phyloP scores from a whole-genome alignment of 2,113 vertebrate genomes.

The Recurvirostra avosetta region DNA sequence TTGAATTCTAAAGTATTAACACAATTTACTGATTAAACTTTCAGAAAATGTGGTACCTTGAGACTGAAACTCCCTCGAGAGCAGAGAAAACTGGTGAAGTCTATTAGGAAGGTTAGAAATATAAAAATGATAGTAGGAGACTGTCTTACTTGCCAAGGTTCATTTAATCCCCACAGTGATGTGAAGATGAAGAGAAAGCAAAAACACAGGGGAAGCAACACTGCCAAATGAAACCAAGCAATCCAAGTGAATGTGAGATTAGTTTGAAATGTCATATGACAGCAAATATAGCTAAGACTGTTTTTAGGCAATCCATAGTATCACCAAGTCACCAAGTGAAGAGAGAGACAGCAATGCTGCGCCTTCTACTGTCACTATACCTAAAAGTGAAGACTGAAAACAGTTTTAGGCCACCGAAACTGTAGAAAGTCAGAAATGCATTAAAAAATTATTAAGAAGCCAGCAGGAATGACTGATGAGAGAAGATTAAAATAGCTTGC shows the following conservation, averaged over 20 bases:
- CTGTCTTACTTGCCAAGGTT: not conserved
- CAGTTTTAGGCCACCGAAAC: not conserved
- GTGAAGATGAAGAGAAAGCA: not conserved
- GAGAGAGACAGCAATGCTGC: not conserved
- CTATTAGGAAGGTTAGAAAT: not conserved
- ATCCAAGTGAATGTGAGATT: not conserved
- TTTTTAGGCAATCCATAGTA: not conserved
- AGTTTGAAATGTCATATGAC: not conserved
- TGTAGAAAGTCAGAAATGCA: not conserved
- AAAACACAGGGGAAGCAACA: not conserved
- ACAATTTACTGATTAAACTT: not conserved
- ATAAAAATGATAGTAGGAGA: not conserved
- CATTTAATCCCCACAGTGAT: slow-evolving; percentile 6
- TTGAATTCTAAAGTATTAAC: not conserved
- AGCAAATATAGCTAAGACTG: not conserved
- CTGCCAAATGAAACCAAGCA: not conserved
- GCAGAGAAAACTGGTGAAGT: not conserved
- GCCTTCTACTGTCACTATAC: not conserved
- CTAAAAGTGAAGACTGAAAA: not conserved
- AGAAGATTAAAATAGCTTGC: not conserved
- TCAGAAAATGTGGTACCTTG: not conserved
- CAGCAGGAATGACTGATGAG: not conserved
- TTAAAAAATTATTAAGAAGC: not conserved
- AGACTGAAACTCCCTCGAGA: not conserved
- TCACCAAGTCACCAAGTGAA: not conserved